Base-by-base conservation (phyloP, 2,888 invertebrate species). In the Microplitis manilae region DNA sequence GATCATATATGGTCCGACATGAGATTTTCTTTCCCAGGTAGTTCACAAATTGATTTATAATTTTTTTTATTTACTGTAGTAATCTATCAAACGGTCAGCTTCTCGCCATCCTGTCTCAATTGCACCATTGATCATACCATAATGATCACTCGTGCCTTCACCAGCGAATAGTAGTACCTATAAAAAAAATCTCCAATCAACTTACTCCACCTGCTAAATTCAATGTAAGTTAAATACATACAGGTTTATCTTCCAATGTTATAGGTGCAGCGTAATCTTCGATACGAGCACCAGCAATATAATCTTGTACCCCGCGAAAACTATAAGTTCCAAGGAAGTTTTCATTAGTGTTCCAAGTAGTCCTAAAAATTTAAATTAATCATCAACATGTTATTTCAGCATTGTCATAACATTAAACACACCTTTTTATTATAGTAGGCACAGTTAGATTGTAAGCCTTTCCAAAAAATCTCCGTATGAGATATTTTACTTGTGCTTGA, bases 301-400 rank as follows among this genome's bases (percentile, higher is more conserved):
- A 92, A 0, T 92, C 89, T n/a, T 91, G 86, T 17, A 93, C 78
- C 77, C 92, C 92, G 6, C 5, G 91, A 86, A 91, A 94, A 0
- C 93, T 92, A 87, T 96, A 96, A 0, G 94, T 93, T 5, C 96
- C 96, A 64, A 92, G 91, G 0, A 94, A 94, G 86, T 92, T 93
- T 0, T 93, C 92, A 89, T 95, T 94, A 0, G 91, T 91, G 78
- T 91, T 91, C 96, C 96, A 96, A 0, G 90, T 90, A 1, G 95
- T 93, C 82, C 95, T 95, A 88, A 76, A 88, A 9, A 2, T 15
- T n/a, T 8, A 9, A 50, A 50, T 50, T 13, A 50, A 50, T 13
- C 40, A 38, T 61, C 13, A 7, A 30, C 30, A 30, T 30, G 4
- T 30, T 30, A 30, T 13, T 20, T 8, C 13, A 5, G 6, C 6